These are phyloP conservation scores for Parascotia fuliginaria DNA, from an alignment of 2,888 invertebrate species.

Conservation along the genomic window DNA sequence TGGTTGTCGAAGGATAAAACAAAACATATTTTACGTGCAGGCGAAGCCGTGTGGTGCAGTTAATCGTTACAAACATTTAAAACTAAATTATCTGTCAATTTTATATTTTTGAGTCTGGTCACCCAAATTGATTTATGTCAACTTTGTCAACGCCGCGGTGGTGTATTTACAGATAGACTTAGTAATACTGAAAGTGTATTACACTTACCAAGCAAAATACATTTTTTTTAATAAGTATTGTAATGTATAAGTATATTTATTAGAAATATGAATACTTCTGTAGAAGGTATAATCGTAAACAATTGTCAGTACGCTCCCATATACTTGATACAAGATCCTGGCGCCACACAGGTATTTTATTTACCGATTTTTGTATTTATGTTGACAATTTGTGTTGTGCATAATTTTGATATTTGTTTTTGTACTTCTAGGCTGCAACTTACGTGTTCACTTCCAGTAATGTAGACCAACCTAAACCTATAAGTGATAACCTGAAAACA, in stretches of 20 bases:
- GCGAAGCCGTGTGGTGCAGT: no score
- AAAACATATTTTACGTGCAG: no score
- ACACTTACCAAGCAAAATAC: slow-evolving; percentile 4
- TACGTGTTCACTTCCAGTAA: slow-evolving; percentile 64
- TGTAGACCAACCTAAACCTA: slow-evolving; percentile 60
- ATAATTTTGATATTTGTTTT: slow-evolving; percentile 18
- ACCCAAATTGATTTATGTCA: slow-evolving; percentile 27
- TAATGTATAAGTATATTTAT: slow-evolving; percentile 47
- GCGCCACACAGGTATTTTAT: slow-evolving; percentile 75
- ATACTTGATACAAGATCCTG: slow-evolving; percentile 76
- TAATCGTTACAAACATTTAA: no score
- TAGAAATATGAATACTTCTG: slow-evolving; percentile 67
- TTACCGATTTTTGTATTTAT: slow-evolving; percentile 41
- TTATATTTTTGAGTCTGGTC: background rate
- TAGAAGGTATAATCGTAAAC: slow-evolving; percentile 71
- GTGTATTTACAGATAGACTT: no score
- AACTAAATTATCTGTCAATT: background rate
- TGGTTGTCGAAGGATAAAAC: no score
- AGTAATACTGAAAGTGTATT: slow-evolving; percentile 12
- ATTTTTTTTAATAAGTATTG: slow-evolving; percentile 33
- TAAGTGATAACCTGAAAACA: slow-evolving; percentile 77
- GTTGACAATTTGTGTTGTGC: slow-evolving; percentile 19
- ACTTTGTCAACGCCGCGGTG: slow-evolving; percentile 43
- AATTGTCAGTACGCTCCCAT: slow-evolving; percentile 79
- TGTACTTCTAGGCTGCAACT: slow-evolving; percentile 68